These are phyloP conservation scores for Drosophila melanosoma DNA, from an alignment of 2,888 invertebrate species.

Conservation along the genomic window DNA sequence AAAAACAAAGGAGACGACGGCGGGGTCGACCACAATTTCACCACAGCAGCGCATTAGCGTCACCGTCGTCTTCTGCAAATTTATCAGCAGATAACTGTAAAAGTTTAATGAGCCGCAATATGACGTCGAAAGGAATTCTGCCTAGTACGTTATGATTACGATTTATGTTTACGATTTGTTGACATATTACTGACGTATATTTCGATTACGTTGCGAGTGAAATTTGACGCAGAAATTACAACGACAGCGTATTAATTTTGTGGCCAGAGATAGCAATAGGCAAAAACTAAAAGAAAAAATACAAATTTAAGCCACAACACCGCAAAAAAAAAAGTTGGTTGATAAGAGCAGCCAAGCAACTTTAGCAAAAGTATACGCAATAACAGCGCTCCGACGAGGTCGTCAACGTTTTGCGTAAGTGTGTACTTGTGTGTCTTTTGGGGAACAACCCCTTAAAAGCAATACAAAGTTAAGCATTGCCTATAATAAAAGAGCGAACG, in stretches of 20 bases:
- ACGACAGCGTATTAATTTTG: constrained; percentile 45
- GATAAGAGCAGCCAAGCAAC: constrained; percentile 56
- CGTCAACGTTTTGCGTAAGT: constrained; percentile 15
- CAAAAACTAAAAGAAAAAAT: constrained; percentile 15
- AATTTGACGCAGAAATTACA: constrained; percentile 55
- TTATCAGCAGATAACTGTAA: constrained; percentile 65
- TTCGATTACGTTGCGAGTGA: constrained; percentile 28
- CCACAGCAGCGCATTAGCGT: constrained; percentile 31
- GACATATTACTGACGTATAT: constrained; percentile 1
- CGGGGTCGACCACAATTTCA: constrained; percentile 57
- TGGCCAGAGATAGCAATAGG: constrained; percentile 64
- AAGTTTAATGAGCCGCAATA: constrained; percentile 50
- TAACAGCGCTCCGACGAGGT: constrained; percentile 39
- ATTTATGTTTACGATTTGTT: constrained; percentile 20
- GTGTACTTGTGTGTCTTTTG: constrained; percentile 2
- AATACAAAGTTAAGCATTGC: constrained; percentile 6
- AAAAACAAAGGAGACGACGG: constrained; percentile 10
- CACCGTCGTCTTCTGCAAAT: constrained; percentile 13
- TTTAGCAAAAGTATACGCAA: background rate
- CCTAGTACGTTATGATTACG: constrained; percentile 25
- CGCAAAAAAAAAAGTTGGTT: constrained; percentile 46
- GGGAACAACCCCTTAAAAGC: constrained; percentile 42
- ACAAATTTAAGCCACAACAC: constrained; percentile 61
- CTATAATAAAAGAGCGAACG: constrained; percentile 19
- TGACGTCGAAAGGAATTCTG: constrained; percentile 57